Evolutionary conservation across 2,113 vertebrate species (phyloP), one percentile per base, ranked within the genome.

Genomic region (Dissostichus mawsoni): DNA sequence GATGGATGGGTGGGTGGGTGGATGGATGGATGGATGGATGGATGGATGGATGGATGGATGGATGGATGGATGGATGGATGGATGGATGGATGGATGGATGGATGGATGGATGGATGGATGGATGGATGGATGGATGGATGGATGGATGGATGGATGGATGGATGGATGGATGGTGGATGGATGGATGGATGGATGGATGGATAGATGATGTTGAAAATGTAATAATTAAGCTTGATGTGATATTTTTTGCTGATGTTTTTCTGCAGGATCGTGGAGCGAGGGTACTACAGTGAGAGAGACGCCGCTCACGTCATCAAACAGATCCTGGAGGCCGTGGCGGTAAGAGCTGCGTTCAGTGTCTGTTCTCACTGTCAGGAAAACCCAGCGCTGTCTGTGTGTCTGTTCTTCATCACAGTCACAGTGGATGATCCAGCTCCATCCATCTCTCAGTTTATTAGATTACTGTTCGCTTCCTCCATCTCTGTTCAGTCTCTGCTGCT

Each of bases 241-340:
- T 23, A 3, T 52, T 62, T n/a, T 41, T 1, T 12, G 18, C 13
- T 11, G 23, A 1, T 45, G 53, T 77, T 20, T 78, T 58, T 84
- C 12, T 52, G 0, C 92, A 97, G 96, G 94, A 97, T 97, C 0
- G 96, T 97, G 86, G 96, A 98, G 87, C 93, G 96, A 17, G 97
- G 96, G 0, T 97, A 96, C 91, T 97, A 97, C 96, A 97, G 97
- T 3, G 96, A 98, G 87, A 83, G 94, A 80, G 97, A 97, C 0
- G 97, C 96, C 0, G 96, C 96, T 0, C 95, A 96, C 2, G 96
- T 97, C 59, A 96, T 97, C 88, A 96, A 96, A 51, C 96, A 98
- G 92, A 97, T 97, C 82, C 94, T 97, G 90, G 96, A 98, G 87
- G 97, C 96, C 0, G 96, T 96, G 72, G 94, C 92, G 90, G 97